Conservation (phyloP, 1,140 invertebrate genomes). For the Nymphalis io region DNA sequence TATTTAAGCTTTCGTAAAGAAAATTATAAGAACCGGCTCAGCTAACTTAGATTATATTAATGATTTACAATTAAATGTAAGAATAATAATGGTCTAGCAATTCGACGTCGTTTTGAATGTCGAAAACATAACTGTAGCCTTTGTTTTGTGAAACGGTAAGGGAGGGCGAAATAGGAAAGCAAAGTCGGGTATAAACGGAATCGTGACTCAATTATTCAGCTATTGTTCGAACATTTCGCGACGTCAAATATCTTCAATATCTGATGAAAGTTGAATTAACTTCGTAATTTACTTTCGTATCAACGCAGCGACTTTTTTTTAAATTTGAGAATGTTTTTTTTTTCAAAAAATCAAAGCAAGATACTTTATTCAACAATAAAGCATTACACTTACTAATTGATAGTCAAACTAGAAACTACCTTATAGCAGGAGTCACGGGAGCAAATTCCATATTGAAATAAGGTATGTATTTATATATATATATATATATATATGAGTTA, state of each 20-base stretch:
- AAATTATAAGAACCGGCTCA: no score
- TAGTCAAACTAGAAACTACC: no score
- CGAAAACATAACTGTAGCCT: not conserved
- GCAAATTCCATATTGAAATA: no score
- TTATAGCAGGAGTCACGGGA: no score
- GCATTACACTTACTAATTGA: no score
- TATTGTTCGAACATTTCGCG: constrained; percentile 24
- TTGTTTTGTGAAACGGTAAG: constrained; percentile 17
- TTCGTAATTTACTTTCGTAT: constrained; percentile 5
- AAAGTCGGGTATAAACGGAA: constrained; percentile 33
- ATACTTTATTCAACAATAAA: no score
- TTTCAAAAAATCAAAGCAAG: no score
- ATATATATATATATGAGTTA: no score
- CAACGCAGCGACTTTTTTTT: no score
- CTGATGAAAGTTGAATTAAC: constrained; percentile 13
- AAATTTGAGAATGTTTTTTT: no score
- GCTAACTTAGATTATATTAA: not conserved
- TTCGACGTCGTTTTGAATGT: constrained; percentile 13
- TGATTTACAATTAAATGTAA: not conserved
- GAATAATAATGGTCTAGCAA: not conserved
- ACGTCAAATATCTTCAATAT: constrained; percentile 17
- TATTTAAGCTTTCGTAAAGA: no score
- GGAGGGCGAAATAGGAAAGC: constrained; percentile 7
- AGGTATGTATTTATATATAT: no score
- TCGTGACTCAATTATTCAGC: constrained; percentile 39